A percentile compares a stretch with the other conserved stretches of the same genome.
Evolutionary conservation across 2,113 vertebrate genomes (phyloP).

Genomic region (Seriola aureovittata): DNA sequence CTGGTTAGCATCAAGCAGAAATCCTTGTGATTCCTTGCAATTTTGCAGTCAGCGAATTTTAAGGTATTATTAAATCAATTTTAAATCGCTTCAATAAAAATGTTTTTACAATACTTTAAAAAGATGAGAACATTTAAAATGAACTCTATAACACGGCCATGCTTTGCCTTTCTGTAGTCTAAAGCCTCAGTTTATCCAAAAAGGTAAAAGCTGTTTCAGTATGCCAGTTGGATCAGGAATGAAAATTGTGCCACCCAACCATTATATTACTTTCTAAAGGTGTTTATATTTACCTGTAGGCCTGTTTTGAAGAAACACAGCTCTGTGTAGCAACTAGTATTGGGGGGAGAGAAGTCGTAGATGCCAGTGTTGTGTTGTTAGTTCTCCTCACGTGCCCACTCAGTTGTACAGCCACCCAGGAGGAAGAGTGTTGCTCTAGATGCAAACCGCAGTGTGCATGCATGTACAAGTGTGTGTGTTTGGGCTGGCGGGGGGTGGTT

Average conservation of each 20-base stretch:
- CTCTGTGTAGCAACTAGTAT: constrained; percentile 26
- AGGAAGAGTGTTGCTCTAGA: constrained; percentile 30
- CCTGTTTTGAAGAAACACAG: constrained; percentile 35
- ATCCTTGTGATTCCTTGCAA: not conserved
- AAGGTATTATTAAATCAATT: constrained; percentile 7
- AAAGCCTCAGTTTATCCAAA: not conserved
- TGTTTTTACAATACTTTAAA: not conserved
- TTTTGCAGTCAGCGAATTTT: not conserved
- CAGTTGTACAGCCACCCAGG: constrained; percentile 60
- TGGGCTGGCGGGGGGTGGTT: constrained; percentile 22
- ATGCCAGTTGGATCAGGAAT: constrained; percentile 20
- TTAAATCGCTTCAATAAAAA: constrained; percentile 9
- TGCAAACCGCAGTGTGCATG: constrained; percentile 5
- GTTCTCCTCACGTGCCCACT: constrained; percentile 24
- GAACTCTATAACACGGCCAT: not conserved
- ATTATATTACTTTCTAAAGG: constrained; percentile 30
- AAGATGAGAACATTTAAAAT: constrained; percentile 12
- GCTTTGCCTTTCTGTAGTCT: constrained; percentile 4
- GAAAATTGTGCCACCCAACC: constrained; percentile 22
- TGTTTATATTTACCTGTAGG: constrained; percentile 55
- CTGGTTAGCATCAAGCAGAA: constrained; percentile 13
- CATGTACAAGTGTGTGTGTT: constrained; percentile 28
- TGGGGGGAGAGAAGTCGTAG: constrained; percentile 15
- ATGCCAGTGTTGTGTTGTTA: constrained; percentile 38
- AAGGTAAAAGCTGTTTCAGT: constrained; percentile 5